These are phyloP conservation scores for Ammodramus savannarum DNA, from an alignment of 2,113 vertebrate genomes.

Conservation along the genomic window DNA sequence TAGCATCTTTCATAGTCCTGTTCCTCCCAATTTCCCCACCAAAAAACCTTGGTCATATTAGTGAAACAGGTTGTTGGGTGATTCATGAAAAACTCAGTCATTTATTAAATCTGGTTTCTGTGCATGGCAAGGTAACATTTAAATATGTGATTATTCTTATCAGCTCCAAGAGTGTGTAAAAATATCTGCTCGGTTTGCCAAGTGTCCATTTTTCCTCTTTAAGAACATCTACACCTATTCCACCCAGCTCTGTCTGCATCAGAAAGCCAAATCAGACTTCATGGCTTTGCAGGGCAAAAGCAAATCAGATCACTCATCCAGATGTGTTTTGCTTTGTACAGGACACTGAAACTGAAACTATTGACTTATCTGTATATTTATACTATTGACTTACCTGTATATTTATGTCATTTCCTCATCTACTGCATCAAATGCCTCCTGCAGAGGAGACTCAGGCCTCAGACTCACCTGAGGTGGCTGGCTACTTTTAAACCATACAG, in stretches of 20 bases:
- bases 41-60: constrained; percentile 59
- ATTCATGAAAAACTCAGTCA: constrained; percentile 71
- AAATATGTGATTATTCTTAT: constrained; percentile 69
- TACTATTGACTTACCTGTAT: background rate
- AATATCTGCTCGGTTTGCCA: constrained; percentile 58
- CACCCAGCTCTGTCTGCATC: constrained; percentile 14
- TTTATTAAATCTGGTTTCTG: constrained; percentile 66
- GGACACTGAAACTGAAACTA: constrained; percentile 4
- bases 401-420: background rate
- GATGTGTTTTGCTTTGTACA: background rate
- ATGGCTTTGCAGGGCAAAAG: constrained; percentile 37
- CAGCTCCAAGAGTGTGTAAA: constrained; percentile 53
- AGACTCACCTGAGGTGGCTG: background rate
- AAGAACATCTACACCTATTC: constrained; percentile 62
- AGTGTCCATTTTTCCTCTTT: constrained; percentile 64
- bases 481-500: background rate
- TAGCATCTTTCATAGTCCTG: constrained; percentile 15
- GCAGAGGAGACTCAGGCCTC: background rate
- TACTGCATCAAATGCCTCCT: background rate
- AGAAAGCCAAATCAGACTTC: constrained; percentile 55
- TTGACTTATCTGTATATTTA: background rate
- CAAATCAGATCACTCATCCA: constrained; percentile 25
- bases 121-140: constrained; percentile 58
- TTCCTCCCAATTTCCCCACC: background rate
- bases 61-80: constrained; percentile 47